phyloP scores from a whole-genome alignment of 1,140 invertebrate genomes.

The Neodiprion fabricii region DNA sequence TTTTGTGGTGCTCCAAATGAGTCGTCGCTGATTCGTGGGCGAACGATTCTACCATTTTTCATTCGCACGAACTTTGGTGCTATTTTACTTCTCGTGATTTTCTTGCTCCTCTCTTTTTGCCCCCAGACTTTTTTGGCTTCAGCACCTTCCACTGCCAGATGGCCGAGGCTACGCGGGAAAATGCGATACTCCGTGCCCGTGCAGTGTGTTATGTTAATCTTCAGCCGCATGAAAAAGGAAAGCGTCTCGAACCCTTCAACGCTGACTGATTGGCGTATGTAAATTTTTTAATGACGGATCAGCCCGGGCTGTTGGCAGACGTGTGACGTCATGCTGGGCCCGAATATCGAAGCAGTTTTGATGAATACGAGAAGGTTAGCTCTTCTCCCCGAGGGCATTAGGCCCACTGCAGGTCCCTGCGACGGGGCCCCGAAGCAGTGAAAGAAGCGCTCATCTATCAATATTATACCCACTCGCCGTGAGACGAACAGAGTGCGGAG shows the following conservation, averaged over 20 bases:
- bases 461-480: slow-evolving; percentile 46
- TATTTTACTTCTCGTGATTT: too few species aligned
- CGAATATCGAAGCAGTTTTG: slow-evolving; percentile 46
- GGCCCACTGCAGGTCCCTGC: neutral
- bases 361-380: slow-evolving; percentile 41
- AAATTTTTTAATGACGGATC: slow-evolving; percentile 53
- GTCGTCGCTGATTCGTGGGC: too few species aligned
- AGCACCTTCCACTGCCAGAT: too few species aligned
- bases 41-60: too few species aligned
- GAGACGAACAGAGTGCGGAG: slow-evolving; percentile 25
- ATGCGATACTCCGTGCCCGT: too few species aligned
- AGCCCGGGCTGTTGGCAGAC: slow-evolving; percentile 33
- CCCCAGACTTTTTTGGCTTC: too few species aligned
- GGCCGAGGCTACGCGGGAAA: too few species aligned
- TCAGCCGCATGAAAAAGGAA: slow-evolving; percentile 22
- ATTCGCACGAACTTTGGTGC: too few species aligned
- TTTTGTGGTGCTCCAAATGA: neutral
- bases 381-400: slow-evolving; percentile 26
- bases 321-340: slow-evolving; percentile 49
- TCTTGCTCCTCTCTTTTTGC: too few species aligned
- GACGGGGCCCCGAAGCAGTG: slow-evolving; percentile 21
- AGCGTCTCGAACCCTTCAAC: slow-evolving; percentile 19
- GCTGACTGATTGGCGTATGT: slow-evolving; percentile 51
- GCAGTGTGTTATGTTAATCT: slow-evolving; percentile 39
- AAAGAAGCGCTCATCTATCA: slow-evolving; percentile 45